These are phyloP conservation scores for Nanorana parkeri DNA, from an alignment of 2,113 vertebrate species.

Conservation along the genomic window DNA sequence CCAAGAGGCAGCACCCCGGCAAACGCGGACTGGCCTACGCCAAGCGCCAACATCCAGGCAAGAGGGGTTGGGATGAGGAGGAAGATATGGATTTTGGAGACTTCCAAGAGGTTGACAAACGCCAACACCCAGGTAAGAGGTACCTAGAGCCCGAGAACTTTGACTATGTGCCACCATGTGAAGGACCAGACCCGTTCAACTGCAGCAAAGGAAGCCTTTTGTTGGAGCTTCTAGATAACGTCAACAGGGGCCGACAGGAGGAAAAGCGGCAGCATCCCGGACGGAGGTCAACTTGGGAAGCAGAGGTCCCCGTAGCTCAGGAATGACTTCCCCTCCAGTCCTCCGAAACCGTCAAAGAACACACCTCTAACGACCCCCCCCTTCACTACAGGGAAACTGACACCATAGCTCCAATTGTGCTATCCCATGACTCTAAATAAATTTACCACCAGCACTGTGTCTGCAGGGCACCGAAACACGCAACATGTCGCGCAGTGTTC, in stretches of 20 bases:
- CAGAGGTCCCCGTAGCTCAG: conserved; percentile 67
- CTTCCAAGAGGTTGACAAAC: conserved; percentile 73
- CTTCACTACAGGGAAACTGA: conserved; percentile 28
- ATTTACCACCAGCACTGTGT: conserved; percentile 39
- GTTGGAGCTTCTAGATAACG: conserved; percentile 69
- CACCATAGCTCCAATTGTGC: conserved; percentile 31
- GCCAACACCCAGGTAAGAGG: conserved; percentile 85
- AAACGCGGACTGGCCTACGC: conserved; percentile 74
- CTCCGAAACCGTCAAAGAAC: conserved; percentile 45
- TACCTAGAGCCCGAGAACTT: conserved; percentile 69
- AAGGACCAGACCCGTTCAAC: conserved; percentile 67
- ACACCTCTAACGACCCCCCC: conserved; percentile 26
- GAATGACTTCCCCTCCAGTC: conserved; percentile 65
- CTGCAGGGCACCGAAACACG: conserved; percentile 49
- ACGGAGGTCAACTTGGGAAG: conserved; percentile 73
- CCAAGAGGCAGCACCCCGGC: conserved; percentile 84
- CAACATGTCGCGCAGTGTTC: neutral
- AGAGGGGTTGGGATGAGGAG: conserved; percentile 67
- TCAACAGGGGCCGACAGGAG: conserved; percentile 71
- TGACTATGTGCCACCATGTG: conserved; percentile 75
- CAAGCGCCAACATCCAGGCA: conserved; percentile 79
- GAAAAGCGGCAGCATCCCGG: conserved; percentile 89
- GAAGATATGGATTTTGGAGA: conserved; percentile 61
- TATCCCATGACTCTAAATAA: conserved; percentile 45
- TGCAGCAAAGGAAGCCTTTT: conserved; percentile 79